Base-by-base conservation (phyloP, 2,797 vertebrate genomes). In the Silurus lanzhouensis region DNA sequence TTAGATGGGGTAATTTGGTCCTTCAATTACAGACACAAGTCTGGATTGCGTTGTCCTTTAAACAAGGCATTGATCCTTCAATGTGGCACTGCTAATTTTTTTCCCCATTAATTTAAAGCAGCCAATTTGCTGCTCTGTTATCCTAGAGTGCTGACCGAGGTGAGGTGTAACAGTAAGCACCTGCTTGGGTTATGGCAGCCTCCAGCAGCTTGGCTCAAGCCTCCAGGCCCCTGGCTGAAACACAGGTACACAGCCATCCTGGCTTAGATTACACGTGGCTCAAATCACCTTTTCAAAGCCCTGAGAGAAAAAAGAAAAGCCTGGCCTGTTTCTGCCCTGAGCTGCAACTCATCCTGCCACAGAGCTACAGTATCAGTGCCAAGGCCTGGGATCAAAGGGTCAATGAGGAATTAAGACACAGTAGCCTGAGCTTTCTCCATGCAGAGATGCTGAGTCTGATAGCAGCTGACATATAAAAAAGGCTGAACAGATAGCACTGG, bases 51-150 rank as follows among this genome's bases (percentile, higher is more conserved):
- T 88, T 88, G 94, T 92, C 95, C 95, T 95, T 96, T 96, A 96
- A 97, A 89, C 82, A 88, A 97, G 93, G 93, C 95, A 97, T 97
- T 95, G 95, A 96, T 97, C 96, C 95, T 88, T 90, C 92, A 90
- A 92, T 94, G 94, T 94, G 94, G 93, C 82, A 89, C 92, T 15
- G 94, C 94, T 94, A 93, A 94, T 95, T 96, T 96, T 97, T 75
- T 95, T 95, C 97, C 96, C 95, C 94, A 94, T 95, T 96, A 93
- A 96, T 96, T 96, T 95, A 95, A 95, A 96, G 93, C 91, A 94
- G 92, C 93, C 93, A 90, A 94, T 96, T 94, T 96, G 96, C 93
- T 93, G 92, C 93, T 86, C 82, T 9, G 95, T 95, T 95, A 97
- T 94, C 91, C 89, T 94, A 96, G 93, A 94, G 94, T 85, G 91